Conservation (phyloP, 2,888 invertebrate species). For the Rhagonycha lutea region DNA sequence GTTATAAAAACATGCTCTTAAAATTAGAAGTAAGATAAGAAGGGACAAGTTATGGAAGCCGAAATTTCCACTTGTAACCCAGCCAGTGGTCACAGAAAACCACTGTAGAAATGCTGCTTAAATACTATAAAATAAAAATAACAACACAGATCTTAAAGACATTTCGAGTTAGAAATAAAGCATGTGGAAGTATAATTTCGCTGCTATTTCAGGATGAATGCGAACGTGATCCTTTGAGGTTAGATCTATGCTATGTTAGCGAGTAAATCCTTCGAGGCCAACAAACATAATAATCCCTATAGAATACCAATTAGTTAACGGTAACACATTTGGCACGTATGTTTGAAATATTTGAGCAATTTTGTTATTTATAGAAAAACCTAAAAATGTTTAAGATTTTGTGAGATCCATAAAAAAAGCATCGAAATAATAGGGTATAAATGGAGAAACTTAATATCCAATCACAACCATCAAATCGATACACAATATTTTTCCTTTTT, state of each 20-base stretch:
- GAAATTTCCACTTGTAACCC: not conserved
- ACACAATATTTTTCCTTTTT: not conserved
- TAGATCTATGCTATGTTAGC: slow-evolving; percentile 9
- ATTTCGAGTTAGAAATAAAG: not conserved
- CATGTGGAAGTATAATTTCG: slow-evolving; percentile 5
- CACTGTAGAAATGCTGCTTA: not conserved
- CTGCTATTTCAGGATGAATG: slow-evolving; percentile 13
- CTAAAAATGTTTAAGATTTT: slow-evolving; percentile 1
- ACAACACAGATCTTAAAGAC: not conserved
- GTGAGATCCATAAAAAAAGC: not conserved
- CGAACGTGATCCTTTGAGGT: slow-evolving; percentile 14
- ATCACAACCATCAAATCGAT: not conserved
- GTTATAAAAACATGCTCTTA: too few species aligned
- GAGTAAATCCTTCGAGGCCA: slow-evolving; percentile 11
- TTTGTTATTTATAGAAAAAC: slow-evolving; percentile 6
- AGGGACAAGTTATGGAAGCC: not conserved
- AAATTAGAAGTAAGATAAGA: not conserved
- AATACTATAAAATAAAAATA: not conserved
- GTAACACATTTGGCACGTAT: slow-evolving; percentile 11
- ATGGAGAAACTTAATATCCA: not conserved
- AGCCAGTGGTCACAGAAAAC: not conserved
- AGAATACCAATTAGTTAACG: slow-evolving; percentile 15
- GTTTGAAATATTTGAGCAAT: slow-evolving; percentile 13
- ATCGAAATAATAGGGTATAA: not conserved
- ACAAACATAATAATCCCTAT: slow-evolving; percentile 12